These are phyloP conservation scores for Flexamia atlantica DNA, from an alignment of 2,888 invertebrate genomes.

Conservation along the genomic window DNA sequence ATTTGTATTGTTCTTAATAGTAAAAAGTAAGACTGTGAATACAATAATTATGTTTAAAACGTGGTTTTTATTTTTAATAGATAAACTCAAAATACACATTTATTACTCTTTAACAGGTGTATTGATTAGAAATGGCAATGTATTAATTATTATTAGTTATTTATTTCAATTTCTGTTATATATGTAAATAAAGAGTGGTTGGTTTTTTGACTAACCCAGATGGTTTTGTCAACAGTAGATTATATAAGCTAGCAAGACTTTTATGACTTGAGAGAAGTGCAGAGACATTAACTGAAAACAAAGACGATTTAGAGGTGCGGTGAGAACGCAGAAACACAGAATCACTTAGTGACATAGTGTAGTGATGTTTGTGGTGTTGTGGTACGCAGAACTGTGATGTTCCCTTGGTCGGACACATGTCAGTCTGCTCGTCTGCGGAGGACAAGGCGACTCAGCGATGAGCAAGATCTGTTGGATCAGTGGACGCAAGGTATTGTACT, in stretches of 20 bases:
- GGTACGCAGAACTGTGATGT: conserved; percentile 67
- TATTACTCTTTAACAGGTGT: too few relatives aligned
- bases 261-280: background rate
- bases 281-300: background rate
- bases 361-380: conserved; percentile 40
- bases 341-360: conserved; percentile 38
- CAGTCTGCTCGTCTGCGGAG: conserved; percentile 66
- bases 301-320: conserved; percentile 12
- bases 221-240: background rate
- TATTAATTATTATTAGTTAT: too few relatives aligned
- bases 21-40: too few relatives aligned
- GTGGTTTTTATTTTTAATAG: too few relatives aligned
- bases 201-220: background rate
- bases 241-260: background rate
- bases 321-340: background rate
- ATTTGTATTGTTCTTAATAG: too few relatives aligned
- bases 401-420: conserved; percentile 68
- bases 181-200: too few relatives aligned
- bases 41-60: too few relatives aligned
- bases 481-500: conserved; percentile 68
- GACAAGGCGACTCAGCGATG: conserved; percentile 66
- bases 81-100: too few relatives aligned
- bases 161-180: too few relatives aligned
- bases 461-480: conserved; percentile 68
- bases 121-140: too few relatives aligned